Evolutionary conservation across 1,140 invertebrate species (phyloP).

Genomic region (Melanaphis sacchari): DNA sequence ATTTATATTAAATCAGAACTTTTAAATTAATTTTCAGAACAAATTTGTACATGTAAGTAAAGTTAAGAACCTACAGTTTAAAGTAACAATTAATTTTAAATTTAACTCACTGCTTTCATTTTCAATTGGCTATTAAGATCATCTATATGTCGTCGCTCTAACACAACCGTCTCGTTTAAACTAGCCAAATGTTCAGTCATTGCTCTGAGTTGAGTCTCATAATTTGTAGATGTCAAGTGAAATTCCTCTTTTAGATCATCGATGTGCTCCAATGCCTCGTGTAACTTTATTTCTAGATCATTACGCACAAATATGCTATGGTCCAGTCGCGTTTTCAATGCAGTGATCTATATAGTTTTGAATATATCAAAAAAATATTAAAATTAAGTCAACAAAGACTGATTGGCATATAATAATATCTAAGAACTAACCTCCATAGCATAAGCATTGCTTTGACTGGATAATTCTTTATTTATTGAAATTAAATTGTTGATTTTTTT

Average conservation of each 20-base stretch:
- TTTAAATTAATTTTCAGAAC: neutral
- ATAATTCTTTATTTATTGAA: slow-evolving; percentile 1
- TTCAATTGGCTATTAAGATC: slow-evolving; percentile 36
- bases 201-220: slow-evolving; percentile 31
- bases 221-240: slow-evolving; percentile 33
- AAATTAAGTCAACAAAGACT: neutral
- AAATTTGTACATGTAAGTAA: neutral
- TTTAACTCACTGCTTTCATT: slow-evolving; percentile 35
- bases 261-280: slow-evolving; percentile 11
- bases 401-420: neutral
- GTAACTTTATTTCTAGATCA: slow-evolving; percentile 15
- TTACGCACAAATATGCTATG: slow-evolving; percentile 1
- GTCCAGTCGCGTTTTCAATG: neutral
- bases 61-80: neutral
- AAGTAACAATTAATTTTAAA: neutral
- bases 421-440: neutral
- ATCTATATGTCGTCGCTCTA: slow-evolving; percentile 21
- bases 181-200: slow-evolving; percentile 51
- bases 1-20: neutral
- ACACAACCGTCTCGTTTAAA: slow-evolving; percentile 14
- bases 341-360: neutral
- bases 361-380: neutral
- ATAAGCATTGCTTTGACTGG: slow-evolving; percentile 12
- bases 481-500: slow-evolving; percentile 36
- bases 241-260: slow-evolving; percentile 47